Conservation (phyloP, 2,888 invertebrate species). For the Poecilus cupreus region DNA sequence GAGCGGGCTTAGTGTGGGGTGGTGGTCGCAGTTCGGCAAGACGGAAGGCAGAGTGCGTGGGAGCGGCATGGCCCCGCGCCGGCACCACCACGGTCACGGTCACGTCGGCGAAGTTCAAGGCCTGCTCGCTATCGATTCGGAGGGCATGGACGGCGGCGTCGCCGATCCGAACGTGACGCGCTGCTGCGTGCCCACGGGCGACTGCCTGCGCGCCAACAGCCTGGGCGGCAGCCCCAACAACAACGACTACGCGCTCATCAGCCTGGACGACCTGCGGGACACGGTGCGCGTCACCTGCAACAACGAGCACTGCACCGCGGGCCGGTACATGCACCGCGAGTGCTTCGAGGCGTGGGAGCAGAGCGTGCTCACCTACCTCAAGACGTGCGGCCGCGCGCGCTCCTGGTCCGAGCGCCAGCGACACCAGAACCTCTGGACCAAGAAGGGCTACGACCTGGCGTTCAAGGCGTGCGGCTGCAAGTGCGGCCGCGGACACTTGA, state of each 20-base stretch:
- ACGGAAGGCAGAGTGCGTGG: slow-evolving; percentile 52
- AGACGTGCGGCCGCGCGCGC: slow-evolving; percentile 92
- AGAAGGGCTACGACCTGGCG: slow-evolving; percentile 97
- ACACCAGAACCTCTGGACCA: slow-evolving; percentile 97
- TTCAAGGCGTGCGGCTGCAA: slow-evolving; percentile 96
- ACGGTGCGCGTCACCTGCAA: slow-evolving; percentile 94
- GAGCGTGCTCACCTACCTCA: slow-evolving; percentile 89
- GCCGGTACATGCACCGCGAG: slow-evolving; percentile 96
- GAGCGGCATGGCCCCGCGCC: slow-evolving; percentile 74
- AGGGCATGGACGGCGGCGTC: slow-evolving; percentile 66
- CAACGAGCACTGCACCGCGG: slow-evolving; percentile 92
- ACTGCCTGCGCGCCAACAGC: slow-evolving; percentile 82
- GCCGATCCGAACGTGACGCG: slow-evolving; percentile 76
- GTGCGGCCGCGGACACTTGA: slow-evolving; percentile 93
- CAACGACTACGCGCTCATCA: slow-evolving; percentile 75
- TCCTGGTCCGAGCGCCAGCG: slow-evolving; percentile 97
- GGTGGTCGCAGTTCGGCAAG: slow-evolving; percentile 65
- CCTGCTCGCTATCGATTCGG: slow-evolving; percentile 69
- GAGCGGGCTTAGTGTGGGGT: not conserved
- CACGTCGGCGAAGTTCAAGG: slow-evolving; percentile 70
- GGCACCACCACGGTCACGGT: slow-evolving; percentile 71
- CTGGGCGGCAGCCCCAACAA: slow-evolving; percentile 67
- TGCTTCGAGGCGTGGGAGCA: slow-evolving; percentile 97
- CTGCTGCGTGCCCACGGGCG: slow-evolving; percentile 89
- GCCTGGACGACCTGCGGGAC: slow-evolving; percentile 83